Evolutionary conservation across 1,140 invertebrate species (phyloP), one percentile per base, ranked within the genome.

Genomic region (Papilio helenus): DNA sequence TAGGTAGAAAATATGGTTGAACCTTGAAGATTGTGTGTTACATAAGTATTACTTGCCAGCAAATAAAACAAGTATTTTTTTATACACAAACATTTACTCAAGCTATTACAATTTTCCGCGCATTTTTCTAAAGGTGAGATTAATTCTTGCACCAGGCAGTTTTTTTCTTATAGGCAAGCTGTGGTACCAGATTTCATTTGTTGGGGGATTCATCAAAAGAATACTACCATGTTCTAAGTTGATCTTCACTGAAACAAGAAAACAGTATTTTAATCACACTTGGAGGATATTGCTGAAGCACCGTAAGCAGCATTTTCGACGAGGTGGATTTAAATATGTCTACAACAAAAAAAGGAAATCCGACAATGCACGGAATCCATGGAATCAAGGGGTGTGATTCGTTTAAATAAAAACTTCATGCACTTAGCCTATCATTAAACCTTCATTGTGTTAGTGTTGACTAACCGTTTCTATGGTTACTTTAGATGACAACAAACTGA

Each of bases 131-230:
- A 97, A 97, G 20, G 97, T 97, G 87, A 97, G 95, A 93, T 97
- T 97, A 49, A 97, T 95, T 88, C 97, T 91, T 49, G 96, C 90
- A 51, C 95, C 95, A 26, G 81, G 46, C 5, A 95, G 89, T 80
- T 88, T 95, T 88, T 96, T 97, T 42, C 96, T 90, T 9, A 89
- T 89, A 0, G 97, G 97, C 79, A 97, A 88, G 42, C 96, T 96
- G 91, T 97, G 97, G 89, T 97, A 97, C 97, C 97, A 97, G 83
- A 95, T 93, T 72, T 95, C 91, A 87, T 97, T 97, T 9, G 97
- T 97, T 2, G 97, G 97, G n/a, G 95, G 94, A 84, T 97, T 97
- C 97, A 97, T 97, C 58, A 97, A 82, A 49, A 97, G 86, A 20
- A 97, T 84, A 88, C 96, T 96, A 2, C 97, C 97, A 91, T 97